Percentiles rank a stretch among this genome's conserved stretches.
phyloP scores from a whole-genome alignment of 2,888 invertebrate species.

The Archaeoteleia sp. region DNA sequence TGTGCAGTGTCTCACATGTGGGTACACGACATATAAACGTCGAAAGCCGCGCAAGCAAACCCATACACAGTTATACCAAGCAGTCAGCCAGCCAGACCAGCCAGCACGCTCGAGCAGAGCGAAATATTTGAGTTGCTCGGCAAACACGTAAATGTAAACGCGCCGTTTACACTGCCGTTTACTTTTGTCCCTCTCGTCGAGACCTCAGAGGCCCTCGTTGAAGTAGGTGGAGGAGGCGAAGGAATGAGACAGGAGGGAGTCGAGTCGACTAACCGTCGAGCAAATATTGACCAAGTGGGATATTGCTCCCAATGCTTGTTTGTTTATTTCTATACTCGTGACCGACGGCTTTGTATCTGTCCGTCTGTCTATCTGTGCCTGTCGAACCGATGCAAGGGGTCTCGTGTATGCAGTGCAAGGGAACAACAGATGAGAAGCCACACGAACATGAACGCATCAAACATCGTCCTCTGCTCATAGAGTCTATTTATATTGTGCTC shows the following conservation, averaged over 20 bases:
- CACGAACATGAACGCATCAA: background rate
- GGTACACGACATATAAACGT: slow-evolving; percentile 33
- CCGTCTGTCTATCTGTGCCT: slow-evolving; percentile 8
- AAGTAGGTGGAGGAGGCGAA: slow-evolving; percentile 51
- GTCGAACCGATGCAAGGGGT: slow-evolving; percentile 16
- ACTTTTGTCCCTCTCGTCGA: slow-evolving; percentile 68
- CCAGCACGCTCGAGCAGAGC: slow-evolving; percentile 62
- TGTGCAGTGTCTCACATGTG: slow-evolving; percentile 40
- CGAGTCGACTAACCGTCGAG: slow-evolving; percentile 72
- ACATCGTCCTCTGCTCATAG: slow-evolving; percentile 7
- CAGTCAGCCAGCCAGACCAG: slow-evolving; percentile 27
- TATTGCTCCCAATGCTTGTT: slow-evolving; percentile 75
- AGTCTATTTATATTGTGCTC: slow-evolving; percentile 10
- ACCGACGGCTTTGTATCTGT: slow-evolving; percentile 64
- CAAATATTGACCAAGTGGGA: slow-evolving; percentile 74
- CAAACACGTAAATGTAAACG: slow-evolving; percentile 75
- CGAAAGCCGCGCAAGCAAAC: slow-evolving; percentile 45
- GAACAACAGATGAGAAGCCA: slow-evolving; percentile 17
- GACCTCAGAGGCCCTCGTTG: slow-evolving; percentile 57
- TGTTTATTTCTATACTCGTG: slow-evolving; percentile 73
- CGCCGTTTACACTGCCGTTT: slow-evolving; percentile 72
- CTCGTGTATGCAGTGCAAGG: slow-evolving; percentile 33
- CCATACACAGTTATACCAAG: slow-evolving; percentile 23
- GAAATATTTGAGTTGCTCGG: slow-evolving; percentile 74
- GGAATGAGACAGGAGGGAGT: slow-evolving; percentile 36